Conservation (phyloP, 35 echinoderm and acorn worm genomes). For the Lytechinus pictus region DNA sequence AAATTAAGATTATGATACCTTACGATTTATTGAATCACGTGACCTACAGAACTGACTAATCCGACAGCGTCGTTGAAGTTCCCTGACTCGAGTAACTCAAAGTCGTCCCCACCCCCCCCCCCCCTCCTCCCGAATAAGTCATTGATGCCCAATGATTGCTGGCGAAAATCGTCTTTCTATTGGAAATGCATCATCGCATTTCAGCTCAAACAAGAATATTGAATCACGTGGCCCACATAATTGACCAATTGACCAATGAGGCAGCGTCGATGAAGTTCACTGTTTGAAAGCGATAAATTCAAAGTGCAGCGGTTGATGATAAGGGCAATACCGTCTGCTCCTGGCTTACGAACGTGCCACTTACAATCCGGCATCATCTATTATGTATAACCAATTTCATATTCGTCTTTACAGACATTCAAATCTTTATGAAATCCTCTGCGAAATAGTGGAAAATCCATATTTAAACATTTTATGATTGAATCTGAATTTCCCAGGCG, state of each 20-base stretch:
- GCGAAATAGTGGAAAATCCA: background rate
- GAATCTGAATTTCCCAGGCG: background rate
- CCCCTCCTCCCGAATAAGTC: too few species aligned
- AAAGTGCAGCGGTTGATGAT: background rate
- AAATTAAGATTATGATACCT: too few species aligned
- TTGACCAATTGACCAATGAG: background rate
- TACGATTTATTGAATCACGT: too few species aligned
- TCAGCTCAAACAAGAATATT: too few species aligned
- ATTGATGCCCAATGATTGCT: too few species aligned
- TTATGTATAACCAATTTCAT: background rate
- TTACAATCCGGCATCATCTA: background rate
- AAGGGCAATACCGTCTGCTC: background rate
- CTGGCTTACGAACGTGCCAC: background rate
- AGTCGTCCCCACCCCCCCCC: too few species aligned
- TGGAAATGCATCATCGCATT: too few species aligned
- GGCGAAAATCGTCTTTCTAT: too few species aligned
- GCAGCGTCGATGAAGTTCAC: background rate
- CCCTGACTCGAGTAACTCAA: too few species aligned
- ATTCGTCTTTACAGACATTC: background rate
- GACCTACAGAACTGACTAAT: too few species aligned
- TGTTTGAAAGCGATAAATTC: background rate
- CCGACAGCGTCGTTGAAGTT: too few species aligned
- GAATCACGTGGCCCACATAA: background rate
- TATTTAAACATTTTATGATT: background rate
- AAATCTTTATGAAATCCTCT: background rate